phyloP scores from a whole-genome alignment of 92 coral and sea anemone genomes.

The Nematostella vectensis region DNA sequence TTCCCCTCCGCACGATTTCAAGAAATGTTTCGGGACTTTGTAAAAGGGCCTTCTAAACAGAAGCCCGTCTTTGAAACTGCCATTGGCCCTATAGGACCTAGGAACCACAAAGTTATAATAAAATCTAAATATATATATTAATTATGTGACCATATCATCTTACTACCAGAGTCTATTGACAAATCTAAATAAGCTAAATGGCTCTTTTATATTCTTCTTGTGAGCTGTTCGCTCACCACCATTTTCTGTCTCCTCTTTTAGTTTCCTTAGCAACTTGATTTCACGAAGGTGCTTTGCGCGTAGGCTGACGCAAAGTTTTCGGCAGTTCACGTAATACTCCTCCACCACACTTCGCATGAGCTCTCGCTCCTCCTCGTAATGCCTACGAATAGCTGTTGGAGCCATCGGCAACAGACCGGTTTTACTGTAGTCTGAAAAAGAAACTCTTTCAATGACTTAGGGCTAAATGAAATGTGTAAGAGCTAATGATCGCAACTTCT shows the following conservation, averaged over 20 bases:
- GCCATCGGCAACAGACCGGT: not conserved
- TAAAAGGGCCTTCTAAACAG: too few species aligned
- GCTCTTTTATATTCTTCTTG: not conserved
- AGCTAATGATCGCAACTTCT: too few species aligned
- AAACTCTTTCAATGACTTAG: not conserved
- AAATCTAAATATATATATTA: too few species aligned
- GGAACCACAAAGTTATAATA: too few species aligned
- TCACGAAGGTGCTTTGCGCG: conserved; percentile 59
- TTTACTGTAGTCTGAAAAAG: conserved; percentile 45
- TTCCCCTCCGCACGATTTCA: too few species aligned
- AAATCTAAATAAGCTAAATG: not conserved
- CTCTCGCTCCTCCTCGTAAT: conserved; percentile 35
- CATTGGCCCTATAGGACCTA: too few species aligned
- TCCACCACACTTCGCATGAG: conserved; percentile 39
- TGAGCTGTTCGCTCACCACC: not conserved
- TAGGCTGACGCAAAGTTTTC: conserved; percentile 23
- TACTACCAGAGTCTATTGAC: not conserved
- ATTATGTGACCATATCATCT: too few species aligned
- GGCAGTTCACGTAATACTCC: conserved; percentile 56
- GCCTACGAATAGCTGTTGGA: not conserved
- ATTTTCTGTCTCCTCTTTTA: conserved; percentile 48
- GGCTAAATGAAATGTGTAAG: too few species aligned
- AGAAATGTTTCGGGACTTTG: too few species aligned
- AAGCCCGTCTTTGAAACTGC: too few species aligned
- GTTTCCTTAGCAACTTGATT: conserved; percentile 29